Evolutionary conservation across 2,888 invertebrate species (phyloP), one percentile per base, ranked within the genome.

Genomic region (Sesia apiformis): DNA sequence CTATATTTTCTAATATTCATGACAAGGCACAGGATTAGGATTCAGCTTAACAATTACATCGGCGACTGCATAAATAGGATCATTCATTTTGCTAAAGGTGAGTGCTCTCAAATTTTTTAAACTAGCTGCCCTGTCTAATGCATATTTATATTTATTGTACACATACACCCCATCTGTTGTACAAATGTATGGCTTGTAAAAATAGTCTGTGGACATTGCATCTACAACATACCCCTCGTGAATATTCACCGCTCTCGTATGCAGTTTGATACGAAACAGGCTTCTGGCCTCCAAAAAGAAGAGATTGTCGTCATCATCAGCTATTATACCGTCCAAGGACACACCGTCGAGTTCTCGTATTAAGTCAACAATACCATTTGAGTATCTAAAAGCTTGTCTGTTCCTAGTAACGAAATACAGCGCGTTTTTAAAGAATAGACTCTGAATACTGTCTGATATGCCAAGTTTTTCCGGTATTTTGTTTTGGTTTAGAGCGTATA

Each of bases 81-180:
- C 81, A 38, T 80, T 76, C 3, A 63, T 60, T 41, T 64, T 78
- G 43, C 72, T 74, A 69, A 88, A 88, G 0, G 78, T 69, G 1
- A 87, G 55, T 40, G 77, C 77, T 61, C 63, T 80, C 38, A 86
- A 58, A 65, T 79, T 70, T 49, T 52, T 69, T 38, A 86, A 60
- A 58, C 75, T 66, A 3, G 78, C 71, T 4, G 78, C 69, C 60
- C 76, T 85, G 58, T 86, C 86, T 53, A 84, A 68, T 0, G 74
- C 80, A 56, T 72, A 86, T 55, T 86, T 88, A 56, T 80, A 85
- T 53, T 83, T 85, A 65, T 88, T 86, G 51, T 86, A 88, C 0
- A 74, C 67, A 52, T 73, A 86, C 0, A 85, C 55, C 1, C 85
- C 87, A 53, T 74, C 74, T 1, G 65, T 72, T 0, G 84, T 72